Percentiles rank a stretch among this genome's conserved stretches.
These are phyloP conservation scores for Spodoptera exigua DNA, from an alignment of 2,888 invertebrate species.

Conservation along the genomic window DNA sequence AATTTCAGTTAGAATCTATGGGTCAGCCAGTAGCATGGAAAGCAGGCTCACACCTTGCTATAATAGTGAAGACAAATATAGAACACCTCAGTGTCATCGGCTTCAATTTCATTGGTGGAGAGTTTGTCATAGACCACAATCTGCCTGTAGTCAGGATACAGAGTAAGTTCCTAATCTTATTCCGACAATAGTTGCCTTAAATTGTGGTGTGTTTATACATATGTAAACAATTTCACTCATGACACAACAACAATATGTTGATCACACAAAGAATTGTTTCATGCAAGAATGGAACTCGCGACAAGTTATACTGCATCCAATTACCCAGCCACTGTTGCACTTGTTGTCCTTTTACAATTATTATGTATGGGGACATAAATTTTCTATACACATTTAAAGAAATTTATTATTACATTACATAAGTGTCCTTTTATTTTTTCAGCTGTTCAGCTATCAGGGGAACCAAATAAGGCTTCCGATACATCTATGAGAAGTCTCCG, in stretches of 20 bases:
- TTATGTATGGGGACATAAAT: too few relatives aligned
- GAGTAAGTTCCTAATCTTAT: conserved; percentile 88
- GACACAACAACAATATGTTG: too few relatives aligned
- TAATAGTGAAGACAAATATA: conserved; percentile 93
- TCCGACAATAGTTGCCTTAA: too few relatives aligned
- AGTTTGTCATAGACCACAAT: conserved; percentile 93
- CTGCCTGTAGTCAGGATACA: conserved; percentile 93
- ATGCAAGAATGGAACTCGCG: too few relatives aligned
- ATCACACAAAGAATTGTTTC: too few relatives aligned
- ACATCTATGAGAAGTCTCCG: conserved; percentile 84
- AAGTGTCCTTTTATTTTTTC: conserved; percentile 45
- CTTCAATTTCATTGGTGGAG: conserved; percentile 92
- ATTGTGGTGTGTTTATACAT: too few relatives aligned
- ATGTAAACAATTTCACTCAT: too few relatives aligned
- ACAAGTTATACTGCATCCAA: too few relatives aligned
- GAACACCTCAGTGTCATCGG: conserved; percentile 93
- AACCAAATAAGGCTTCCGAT: conserved; percentile 84
- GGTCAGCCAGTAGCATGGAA: conserved; percentile 95
- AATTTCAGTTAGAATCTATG: conserved; percentile 92
- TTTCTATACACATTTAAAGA: too few relatives aligned
- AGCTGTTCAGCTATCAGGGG: conserved; percentile 84
- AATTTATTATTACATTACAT: not conserved
- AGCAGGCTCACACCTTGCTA: conserved; percentile 92
- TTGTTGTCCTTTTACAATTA: too few relatives aligned
- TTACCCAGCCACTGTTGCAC: too few relatives aligned